Base-by-base conservation (phyloP, 2,113 vertebrate species). In the Boleophthalmus pectinirostris region DNA sequence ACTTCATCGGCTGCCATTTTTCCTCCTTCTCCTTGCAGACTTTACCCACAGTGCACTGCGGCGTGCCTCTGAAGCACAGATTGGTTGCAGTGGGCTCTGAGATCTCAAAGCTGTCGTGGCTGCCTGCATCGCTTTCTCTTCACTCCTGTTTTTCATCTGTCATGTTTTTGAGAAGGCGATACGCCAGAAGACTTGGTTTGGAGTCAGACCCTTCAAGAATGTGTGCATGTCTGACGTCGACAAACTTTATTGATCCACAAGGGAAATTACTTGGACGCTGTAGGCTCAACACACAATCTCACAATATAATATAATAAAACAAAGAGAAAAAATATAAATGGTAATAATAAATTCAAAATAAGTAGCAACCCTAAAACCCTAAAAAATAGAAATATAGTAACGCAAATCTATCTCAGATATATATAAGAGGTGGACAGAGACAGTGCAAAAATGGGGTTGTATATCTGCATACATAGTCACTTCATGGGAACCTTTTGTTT, bases 1-100 rank as follows among this genome's bases (percentile, higher is more conserved):
- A 82, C 85, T 92, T 85, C 85, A 89, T 89, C 89, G 86, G 75
- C 84, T 85, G 81, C 85, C 89, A 88, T 89, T 88, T 89, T 82
- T 84, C 58, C 80, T 87, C 81, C 83, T 80, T 78, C 79, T 60
- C 29, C 56, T 71, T 54, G 72, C 68, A 2, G 57, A 78, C 88
- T 29, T 29, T 82, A 87, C 87, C 88, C 91, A 88, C 73, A 66
- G 86, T 66, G 85, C 80, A 69, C 68, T 69, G 29, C 82, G 43
- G 75, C 75, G 46, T 12, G 77, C 70, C 88, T 87, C 83, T 72
- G 78, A 87, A 83, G 78, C 74, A 0, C 35, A 88, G 87, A 89
- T 90, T 89, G 89, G 85, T 85, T 82, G 83, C 87, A 72, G 75
- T 58, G 66, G 78, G 78, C 83, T 82, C 77, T 49, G 24, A 83